Percentiles rank a stretch among this genome's conserved stretches.
phyloP scores from a whole-genome alignment of 2,888 invertebrate species.

The Cartodere bifasciata region DNA sequence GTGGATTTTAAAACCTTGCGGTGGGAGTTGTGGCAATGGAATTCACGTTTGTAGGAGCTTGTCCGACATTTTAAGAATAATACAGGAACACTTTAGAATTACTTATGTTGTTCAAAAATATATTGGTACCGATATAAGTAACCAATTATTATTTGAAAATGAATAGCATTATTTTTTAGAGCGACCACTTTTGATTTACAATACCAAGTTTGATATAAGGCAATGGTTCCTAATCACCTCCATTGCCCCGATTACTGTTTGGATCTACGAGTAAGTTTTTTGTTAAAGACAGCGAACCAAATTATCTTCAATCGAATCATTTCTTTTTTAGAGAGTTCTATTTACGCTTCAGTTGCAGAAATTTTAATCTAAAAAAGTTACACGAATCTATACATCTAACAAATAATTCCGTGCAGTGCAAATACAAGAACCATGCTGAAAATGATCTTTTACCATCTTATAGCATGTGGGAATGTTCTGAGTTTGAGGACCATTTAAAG shows the following conservation, averaged over 20 bases:
- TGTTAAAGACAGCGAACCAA: background rate
- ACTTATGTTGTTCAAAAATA: conserved; percentile 83
- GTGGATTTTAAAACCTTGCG: conserved; percentile 84
- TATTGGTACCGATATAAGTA: conserved; percentile 60
- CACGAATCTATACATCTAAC: conserved; percentile 80
- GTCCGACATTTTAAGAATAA: conserved; percentile 53
- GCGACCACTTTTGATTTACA: conserved; percentile 74
- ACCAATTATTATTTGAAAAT: too few relatives aligned
- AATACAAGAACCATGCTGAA: conserved; percentile 47
- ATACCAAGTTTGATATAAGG: conserved; percentile 89
- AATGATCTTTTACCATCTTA: conserved; percentile 54
- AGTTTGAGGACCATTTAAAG: conserved; percentile 16
- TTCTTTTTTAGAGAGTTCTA: conserved; percentile 55
- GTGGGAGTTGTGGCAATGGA: conserved; percentile 70
- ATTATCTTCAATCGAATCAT: background rate
- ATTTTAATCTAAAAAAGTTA: conserved; percentile 62
- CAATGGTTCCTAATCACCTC: conserved; percentile 92
- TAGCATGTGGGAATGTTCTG: conserved; percentile 65
- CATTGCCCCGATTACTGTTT: conserved; percentile 79
- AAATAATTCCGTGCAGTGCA: conserved; percentile 76
- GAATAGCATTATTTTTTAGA: too few relatives aligned
- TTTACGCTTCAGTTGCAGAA: conserved; percentile 74
- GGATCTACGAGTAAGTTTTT: conserved; percentile 81
- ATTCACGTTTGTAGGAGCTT: conserved; percentile 68
- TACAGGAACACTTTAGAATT: conserved; percentile 42